Base-by-base conservation (phyloP, 2,113 vertebrate species). In the Pimephales promelas region DNA sequence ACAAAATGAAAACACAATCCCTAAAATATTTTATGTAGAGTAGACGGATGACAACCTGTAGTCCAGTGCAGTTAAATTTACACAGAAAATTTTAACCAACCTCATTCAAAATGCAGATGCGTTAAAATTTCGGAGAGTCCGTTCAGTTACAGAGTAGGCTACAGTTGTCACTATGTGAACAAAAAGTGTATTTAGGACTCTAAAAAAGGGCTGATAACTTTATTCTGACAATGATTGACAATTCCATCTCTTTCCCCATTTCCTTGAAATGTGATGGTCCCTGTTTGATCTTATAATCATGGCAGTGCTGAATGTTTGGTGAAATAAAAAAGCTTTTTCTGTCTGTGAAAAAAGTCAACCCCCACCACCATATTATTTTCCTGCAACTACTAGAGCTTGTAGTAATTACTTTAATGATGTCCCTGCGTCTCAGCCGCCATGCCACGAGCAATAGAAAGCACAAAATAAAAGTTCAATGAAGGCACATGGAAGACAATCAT, bases 401-500 rank as follows among this genome's bases (percentile, higher is more conserved):
- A 92, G 86, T 92, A 90, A 92, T 94, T 94, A 89, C 87, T 91
- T 93, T 94, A 95, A 91, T 94, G 89, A 93, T 94, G 90, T 81
- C 90, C 92, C 88, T 91, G 57, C 83, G 72, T 91, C 91, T 79
- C 88, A 92, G 91, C 86, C 88, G 81, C 90, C 89, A 84, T 88
- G 81, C 77, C 34, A 45, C 40, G 22, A 89, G 90, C 89, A 92
- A 81, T 91, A 86, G 73, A 90, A 91, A 89, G 88, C 91, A 88
- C 74, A 87, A 82, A 90, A 91, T 89, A 85, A 91, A 84, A 86
- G 4, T 88, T 93, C 88, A 88, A 82, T 89, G 5, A 92, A 88
- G 31, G 86, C 83, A 93, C 74, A 88, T 87, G 81, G 82, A 84
- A 84, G 84, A 43, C 10, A 91, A 89, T 90, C 90, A 90, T 85